A percentile compares a stretch with the other conserved stretches of the same genome.
phyloP scores from a whole-genome alignment of 2,888 invertebrate genomes.

The Eurois occulta region DNA sequence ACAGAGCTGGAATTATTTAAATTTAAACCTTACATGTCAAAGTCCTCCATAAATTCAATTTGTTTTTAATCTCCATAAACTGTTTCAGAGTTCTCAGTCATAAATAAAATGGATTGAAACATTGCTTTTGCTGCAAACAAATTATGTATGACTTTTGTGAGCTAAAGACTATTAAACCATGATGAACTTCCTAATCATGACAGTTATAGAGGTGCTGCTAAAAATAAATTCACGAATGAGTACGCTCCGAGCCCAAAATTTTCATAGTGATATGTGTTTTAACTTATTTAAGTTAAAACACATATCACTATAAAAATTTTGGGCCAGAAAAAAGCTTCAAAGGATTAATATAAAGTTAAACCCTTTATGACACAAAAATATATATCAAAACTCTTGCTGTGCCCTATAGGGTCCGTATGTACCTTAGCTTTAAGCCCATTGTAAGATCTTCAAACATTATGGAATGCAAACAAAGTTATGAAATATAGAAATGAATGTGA shows the following conservation, averaged over 20 bases:
- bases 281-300: too few species aligned
- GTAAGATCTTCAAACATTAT: too few species aligned
- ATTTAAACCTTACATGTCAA: not conserved
- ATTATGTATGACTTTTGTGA: not conserved
- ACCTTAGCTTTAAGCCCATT: too few species aligned
- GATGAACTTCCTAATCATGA: not conserved
- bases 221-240: not conserved
- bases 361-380: not conserved
- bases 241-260: not conserved
- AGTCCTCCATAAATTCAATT: not conserved
- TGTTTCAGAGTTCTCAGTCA: not conserved
- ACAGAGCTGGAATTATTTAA: not conserved
- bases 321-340: not conserved
- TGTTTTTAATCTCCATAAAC: conserved; percentile 15
- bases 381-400: not conserved
- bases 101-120: conserved; percentile 5
- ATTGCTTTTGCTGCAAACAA: not conserved
- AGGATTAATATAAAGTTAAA: conserved; percentile 6
- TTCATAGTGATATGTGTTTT: not conserved
- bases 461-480: too few species aligned
- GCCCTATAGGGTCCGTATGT: too few species aligned
- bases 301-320: not conserved
- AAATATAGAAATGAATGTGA: too few species aligned
- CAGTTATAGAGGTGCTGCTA: not conserved
- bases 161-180: not conserved